Conservation (phyloP, 2,113 vertebrate species). For the Xenopus borealis region DNA sequence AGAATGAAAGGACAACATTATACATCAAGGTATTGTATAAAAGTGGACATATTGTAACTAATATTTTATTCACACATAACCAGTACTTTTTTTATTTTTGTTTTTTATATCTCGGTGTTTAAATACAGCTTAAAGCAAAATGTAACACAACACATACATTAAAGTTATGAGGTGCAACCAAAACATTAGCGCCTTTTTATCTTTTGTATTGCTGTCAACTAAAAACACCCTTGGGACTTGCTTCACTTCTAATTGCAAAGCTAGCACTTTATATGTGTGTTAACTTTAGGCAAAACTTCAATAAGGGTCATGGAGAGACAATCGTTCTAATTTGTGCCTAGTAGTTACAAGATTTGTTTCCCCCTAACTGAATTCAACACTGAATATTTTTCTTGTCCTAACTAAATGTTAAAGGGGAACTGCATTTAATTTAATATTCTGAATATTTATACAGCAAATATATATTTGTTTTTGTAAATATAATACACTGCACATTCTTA, state of each 20-base stretch:
- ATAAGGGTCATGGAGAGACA: slow-evolving; percentile 13
- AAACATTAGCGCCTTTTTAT: slow-evolving; percentile 47
- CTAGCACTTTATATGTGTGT: slow-evolving; percentile 45
- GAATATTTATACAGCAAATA: no score
- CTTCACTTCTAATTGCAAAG: slow-evolving; percentile 45
- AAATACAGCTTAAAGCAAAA: slow-evolving; percentile 46
- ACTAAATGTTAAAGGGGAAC: no score
- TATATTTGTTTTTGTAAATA: no score
- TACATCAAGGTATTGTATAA: not conserved
- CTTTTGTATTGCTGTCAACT: slow-evolving; percentile 45
- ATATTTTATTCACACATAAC: not conserved
- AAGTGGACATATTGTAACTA: not conserved
- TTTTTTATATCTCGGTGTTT: slow-evolving; percentile 34
- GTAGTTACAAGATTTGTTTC: not conserved
- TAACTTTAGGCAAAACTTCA: slow-evolving; percentile 31
- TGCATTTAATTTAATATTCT: no score
- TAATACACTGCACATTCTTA: no score
- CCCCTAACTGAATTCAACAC: not conserved
- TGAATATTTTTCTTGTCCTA: not conserved
- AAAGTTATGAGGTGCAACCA: slow-evolving; percentile 48
- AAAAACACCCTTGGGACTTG: slow-evolving; percentile 45
- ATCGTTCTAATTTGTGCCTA: slow-evolving; percentile 19
- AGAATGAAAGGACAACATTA: no score
- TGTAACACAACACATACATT: slow-evolving; percentile 44
- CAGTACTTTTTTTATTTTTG: not conserved